These are phyloP conservation scores for Clupea harengus DNA, from an alignment of 2,113 vertebrate species.

Conservation along the genomic window DNA sequence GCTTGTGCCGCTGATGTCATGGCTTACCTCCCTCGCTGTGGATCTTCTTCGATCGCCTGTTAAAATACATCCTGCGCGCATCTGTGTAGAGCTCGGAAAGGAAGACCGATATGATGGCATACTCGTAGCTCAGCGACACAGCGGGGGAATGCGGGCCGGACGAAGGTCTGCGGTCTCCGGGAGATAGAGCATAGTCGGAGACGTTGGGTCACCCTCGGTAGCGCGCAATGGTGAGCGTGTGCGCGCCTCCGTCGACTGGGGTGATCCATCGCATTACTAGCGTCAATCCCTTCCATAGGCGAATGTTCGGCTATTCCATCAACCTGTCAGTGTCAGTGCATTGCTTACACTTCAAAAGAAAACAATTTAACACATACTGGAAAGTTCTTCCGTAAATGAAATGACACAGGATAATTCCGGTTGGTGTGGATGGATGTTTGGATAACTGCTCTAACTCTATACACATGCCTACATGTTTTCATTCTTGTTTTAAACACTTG, in stretches of 20 bases:
- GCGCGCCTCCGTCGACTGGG: conserved; percentile 30
- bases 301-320: conserved; percentile 7
- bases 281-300: conserved; percentile 17
- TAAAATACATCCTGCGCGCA: conserved; percentile 74
- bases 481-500: not conserved
- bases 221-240: conserved; percentile 20
- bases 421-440: too few species aligned
- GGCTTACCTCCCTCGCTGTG: conserved; percentile 78
- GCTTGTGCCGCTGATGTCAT: not conserved
- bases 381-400: too few species aligned
- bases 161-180: conserved; percentile 38
- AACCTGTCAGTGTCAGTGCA: not conserved
- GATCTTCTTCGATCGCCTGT: conserved; percentile 76
- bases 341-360: not conserved
- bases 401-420: too few species aligned
- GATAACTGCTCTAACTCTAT: too few species aligned
- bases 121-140: conserved; percentile 57
- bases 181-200: conserved; percentile 50
- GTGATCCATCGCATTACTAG: conserved; percentile 35
- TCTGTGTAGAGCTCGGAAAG: conserved; percentile 48
- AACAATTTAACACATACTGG: not conserved
- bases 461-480: not conserved
- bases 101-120: conserved; percentile 60
- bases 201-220: conserved; percentile 27
- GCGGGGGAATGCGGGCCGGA: conserved; percentile 37